Base-by-base conservation (phyloP, 35 echinoderm and acorn worm species). In the Lytechinus variegatus region DNA sequence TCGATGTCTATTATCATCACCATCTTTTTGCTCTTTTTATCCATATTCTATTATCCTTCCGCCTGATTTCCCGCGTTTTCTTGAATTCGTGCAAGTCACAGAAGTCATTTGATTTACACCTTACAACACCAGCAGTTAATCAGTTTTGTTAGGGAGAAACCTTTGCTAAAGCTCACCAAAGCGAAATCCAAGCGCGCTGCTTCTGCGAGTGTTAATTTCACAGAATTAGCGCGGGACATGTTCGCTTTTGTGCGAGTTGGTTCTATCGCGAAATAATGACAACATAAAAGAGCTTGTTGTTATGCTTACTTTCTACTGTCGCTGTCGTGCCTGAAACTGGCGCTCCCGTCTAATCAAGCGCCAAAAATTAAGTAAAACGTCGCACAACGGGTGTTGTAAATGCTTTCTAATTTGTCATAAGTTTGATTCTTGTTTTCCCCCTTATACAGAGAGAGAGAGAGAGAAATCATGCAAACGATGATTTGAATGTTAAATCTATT, bases 81-180 rank as follows among this genome's bases (percentile, higher is more conserved):
- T 79, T 79, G 66, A 79, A n/a, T 79, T 21, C 88, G 88, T 90
- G 88, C 88, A 12, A 52, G 88, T 29, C 27, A 90, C 88, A 90
- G 52, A 90, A 90, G 88, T 90, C 88, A 90, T 90, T 12, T 90
- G 29, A 90, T 90, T 90, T 90, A 90, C 88, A 90, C 29, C 27
- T 90, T 27, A 24, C 27, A 90, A 90, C 88, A 54, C 88, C 5
- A 90, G 28, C 29, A 90, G 88, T 52, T 90, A 90, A 90, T 90
- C 88, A 90, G 16, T 90, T 90, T 90, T 54, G 29, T 90, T 12
- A 79, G 16, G 66, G 1, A 79, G 19, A 79, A 79, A 79, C 66
- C 66, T 79, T 79, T 79, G 66, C 16, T 79, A 24, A 79, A 79
- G n/a, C 11, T 52, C 52, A 52, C 88, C 52, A 52, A 54, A 33